phyloP scores from a whole-genome alignment of 2,797 vertebrate species.

The Phoeniculus purpureus region DNA sequence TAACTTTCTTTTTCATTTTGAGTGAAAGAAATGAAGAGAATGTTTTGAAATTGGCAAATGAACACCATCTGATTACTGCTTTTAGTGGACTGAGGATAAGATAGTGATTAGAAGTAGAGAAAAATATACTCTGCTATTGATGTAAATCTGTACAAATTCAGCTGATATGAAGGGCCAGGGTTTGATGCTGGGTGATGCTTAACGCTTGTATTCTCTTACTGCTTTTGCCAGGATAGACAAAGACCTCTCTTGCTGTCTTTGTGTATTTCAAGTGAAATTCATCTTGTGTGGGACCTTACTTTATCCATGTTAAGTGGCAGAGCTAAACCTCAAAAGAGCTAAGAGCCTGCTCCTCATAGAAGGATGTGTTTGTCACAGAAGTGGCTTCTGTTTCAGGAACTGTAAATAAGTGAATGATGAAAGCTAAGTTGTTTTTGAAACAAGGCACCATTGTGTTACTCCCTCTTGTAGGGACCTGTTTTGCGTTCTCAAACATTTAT shows the following conservation, averaged over 20 bases:
- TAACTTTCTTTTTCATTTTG: neutral
- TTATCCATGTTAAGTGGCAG: neutral
- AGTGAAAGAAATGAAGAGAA: neutral
- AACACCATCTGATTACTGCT: accelerated
- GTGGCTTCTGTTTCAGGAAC: neutral
- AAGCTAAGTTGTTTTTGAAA: conserved; percentile 3
- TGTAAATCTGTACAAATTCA: neutral
- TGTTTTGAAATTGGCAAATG: neutral
- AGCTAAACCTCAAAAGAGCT: neutral
- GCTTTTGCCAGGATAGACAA: neutral
- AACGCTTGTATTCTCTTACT: neutral
- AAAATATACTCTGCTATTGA: neutral
- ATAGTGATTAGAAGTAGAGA: neutral
- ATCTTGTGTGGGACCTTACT: neutral
- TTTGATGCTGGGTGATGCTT: neutral
- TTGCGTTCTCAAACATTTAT: conserved; percentile 10
- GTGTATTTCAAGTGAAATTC: neutral
- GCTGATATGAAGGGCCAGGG: neutral
- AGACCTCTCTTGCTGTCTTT: neutral
- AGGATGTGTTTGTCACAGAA: neutral
- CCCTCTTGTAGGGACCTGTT: neutral
- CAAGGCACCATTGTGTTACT: neutral
- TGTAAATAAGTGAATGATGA: neutral
- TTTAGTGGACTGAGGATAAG: neutral
- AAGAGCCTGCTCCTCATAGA: neutral